These are phyloP conservation scores for Hydraecia micacea DNA, from an alignment of 2,888 invertebrate species.

Conservation along the genomic window DNA sequence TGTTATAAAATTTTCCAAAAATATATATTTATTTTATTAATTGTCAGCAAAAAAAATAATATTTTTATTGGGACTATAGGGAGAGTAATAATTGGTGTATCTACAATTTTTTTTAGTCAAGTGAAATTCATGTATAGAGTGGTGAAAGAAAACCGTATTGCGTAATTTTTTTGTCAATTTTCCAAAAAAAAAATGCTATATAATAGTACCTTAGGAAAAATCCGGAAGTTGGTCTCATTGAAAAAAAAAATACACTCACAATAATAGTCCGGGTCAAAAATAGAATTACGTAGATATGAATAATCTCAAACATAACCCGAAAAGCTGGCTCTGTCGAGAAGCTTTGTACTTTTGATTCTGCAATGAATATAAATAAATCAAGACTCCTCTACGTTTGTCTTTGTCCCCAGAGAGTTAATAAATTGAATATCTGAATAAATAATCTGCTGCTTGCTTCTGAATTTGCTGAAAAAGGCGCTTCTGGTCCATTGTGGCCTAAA, in stretches of 20 bases:
- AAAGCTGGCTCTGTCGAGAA: slow-evolving; percentile 20
- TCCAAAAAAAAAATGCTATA: background rate
- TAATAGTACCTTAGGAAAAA: background rate
- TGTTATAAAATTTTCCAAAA: background rate
- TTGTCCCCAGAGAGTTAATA: slow-evolving; percentile 49
- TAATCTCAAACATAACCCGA: slow-evolving; percentile 25
- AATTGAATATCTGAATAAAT: slow-evolving; percentile 63
- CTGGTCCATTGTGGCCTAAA: slow-evolving; percentile 45
- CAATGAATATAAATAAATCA: slow-evolving; percentile 64
- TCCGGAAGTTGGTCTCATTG: background rate
- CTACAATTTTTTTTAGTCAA: background rate
- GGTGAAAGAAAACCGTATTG: no score
- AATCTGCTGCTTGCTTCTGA: slow-evolving; percentile 42
- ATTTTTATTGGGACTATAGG: no score
- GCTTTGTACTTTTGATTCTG: slow-evolving; percentile 53
- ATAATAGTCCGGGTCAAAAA: no score
- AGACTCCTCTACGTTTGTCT: slow-evolving; percentile 33
- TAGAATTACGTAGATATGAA: slow-evolving; percentile 3
- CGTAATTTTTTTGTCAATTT: no score
- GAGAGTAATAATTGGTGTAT: background rate
- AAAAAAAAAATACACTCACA: background rate
- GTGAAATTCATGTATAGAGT: no score
- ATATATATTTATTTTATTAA: no score
- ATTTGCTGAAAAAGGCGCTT: slow-evolving; percentile 44
- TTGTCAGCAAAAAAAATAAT: no score